These are phyloP conservation scores for Drosophila kanekoi DNA, from an alignment of 2,888 invertebrate species.

Conservation along the genomic window DNA sequence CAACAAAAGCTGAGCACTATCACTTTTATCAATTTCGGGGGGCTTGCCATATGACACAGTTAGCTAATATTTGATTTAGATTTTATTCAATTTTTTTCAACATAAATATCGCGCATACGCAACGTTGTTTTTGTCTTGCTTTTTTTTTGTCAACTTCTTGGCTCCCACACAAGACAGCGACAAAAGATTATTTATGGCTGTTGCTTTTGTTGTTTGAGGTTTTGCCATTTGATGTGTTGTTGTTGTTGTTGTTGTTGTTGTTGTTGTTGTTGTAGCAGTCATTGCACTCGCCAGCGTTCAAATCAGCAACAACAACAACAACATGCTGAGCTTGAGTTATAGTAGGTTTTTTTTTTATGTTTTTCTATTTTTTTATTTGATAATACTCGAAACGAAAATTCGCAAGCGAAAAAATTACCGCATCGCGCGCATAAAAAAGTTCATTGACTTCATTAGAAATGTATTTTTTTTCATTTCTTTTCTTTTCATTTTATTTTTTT, in stretches of 20 bases:
- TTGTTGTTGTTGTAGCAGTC: slow-evolving; percentile 61
- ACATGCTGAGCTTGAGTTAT: slow-evolving; percentile 48
- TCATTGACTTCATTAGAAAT: slow-evolving; percentile 78
- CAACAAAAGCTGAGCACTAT: slow-evolving; percentile 46
- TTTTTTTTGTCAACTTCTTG: slow-evolving; percentile 1
- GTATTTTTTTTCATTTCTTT: slow-evolving; percentile 28
- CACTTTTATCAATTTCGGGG: slow-evolving; percentile 56
- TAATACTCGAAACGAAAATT: slow-evolving; percentile 70
- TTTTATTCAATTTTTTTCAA: slow-evolving; percentile 11
- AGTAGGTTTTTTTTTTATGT: slow-evolving; percentile 22
- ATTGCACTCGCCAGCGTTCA: slow-evolving; percentile 60
- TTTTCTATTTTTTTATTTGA: slow-evolving; percentile 38
- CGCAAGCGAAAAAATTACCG: slow-evolving; percentile 73
- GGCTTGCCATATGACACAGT: slow-evolving; percentile 45
- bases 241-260: slow-evolving; percentile 12
- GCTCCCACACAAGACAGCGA: slow-evolving; percentile 25
- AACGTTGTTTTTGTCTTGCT: slow-evolving; percentile 2
- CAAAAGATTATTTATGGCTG: slow-evolving; percentile 37
- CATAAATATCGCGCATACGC: slow-evolving; percentile 43
- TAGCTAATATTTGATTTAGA: slow-evolving; percentile 17
- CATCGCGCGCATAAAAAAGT: slow-evolving; percentile 80
- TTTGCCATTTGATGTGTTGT: slow-evolving; percentile 15
- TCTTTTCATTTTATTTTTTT: slow-evolving; percentile 26
- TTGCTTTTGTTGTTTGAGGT: slow-evolving; percentile 24
- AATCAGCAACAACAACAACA: slow-evolving; percentile 38